Base-by-base conservation (phyloP, 1,140 invertebrate genomes). In the Eumeta japonica region DNA sequence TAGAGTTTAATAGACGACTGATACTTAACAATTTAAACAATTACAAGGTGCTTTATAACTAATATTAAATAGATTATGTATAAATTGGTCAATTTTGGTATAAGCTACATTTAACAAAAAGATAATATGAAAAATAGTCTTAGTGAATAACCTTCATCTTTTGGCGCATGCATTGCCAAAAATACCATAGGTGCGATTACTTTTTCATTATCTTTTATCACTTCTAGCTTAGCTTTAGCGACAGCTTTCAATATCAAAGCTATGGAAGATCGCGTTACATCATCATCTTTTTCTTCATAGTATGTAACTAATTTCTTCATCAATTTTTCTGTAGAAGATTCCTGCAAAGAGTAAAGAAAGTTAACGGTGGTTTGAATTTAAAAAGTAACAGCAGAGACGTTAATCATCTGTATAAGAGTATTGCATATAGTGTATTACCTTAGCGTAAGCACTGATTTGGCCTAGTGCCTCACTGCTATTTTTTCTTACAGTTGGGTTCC, bases 91-190 rank as follows among this genome's bases (percentile, higher is more conserved):
- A n/a, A n/a, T n/a, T n/a, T n/a, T n/a, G n/a, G n/a, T n/a, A n/a
- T n/a, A n/a, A n/a, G n/a, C n/a, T n/a, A n/a, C n/a, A n/a, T n/a
- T n/a, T n/a, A n/a, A n/a, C n/a, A n/a, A n/a, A n/a, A n/a, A 34
- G n/a, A n/a, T n/a, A n/a, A n/a, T n/a, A n/a, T n/a, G n/a, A n/a
- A n/a, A n/a, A n/a, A n/a, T n/a, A n/a, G n/a, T n/a, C n/a, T n/a
- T n/a, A n/a, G n/a, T n/a, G n/a, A 44, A 42, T 57, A 48, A 79
- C 78, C 80, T 35, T 81, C 77, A 1, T 76, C 79, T 60, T 87
- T 85, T 53, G 86, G 82, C 12, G 83, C 85, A 58, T 94, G 92
- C 87, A 92, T 94, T 11, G 90, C 92, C 47, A 94, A 83, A 60
- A 95, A 95, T 7, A 87, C 83, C 14, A 94, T 75, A 5, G 92